Conservation (phyloP, 2,797 vertebrate species). For the Synaphobranchus kaupii region DNA sequence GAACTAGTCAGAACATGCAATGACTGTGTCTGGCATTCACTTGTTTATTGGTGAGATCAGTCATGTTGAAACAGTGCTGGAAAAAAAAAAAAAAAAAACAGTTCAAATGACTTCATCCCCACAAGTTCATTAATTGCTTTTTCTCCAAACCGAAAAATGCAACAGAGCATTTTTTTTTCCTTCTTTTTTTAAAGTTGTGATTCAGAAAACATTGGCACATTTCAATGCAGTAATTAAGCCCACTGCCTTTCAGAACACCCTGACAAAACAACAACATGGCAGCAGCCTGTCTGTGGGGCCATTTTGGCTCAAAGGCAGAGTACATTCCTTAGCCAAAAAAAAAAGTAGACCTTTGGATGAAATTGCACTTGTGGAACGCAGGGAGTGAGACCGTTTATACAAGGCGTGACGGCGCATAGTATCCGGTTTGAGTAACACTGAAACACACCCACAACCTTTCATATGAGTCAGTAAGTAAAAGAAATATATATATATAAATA, state of each 20-base stretch:
- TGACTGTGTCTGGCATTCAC: not conserved
- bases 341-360: not conserved
- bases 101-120: not conserved
- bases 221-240: not conserved
- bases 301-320: not conserved
- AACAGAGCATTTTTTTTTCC: not conserved
- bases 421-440: not conserved
- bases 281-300: not conserved
- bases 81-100: not conserved
- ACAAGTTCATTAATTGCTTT: not conserved
- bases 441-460: not conserved
- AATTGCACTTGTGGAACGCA: not conserved
- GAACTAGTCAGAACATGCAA: not conserved
- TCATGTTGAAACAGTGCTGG: not conserved
- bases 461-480: not conserved
- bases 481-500: not conserved
- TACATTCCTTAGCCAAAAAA: not conserved
- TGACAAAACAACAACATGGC: not conserved
- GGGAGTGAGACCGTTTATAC: not conserved
- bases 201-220: constrained; percentile 8
- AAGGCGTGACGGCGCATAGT: too few relatives aligned
- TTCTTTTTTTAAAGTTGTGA: not conserved
- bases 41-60: not conserved
- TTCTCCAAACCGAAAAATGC: not conserved
- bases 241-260: not conserved